A percentile compares a stretch with the other conserved stretches of the same genome.
Evolutionary conservation across 2,888 invertebrate genomes (phyloP).

Genomic region (Cheilosia urbana): DNA sequence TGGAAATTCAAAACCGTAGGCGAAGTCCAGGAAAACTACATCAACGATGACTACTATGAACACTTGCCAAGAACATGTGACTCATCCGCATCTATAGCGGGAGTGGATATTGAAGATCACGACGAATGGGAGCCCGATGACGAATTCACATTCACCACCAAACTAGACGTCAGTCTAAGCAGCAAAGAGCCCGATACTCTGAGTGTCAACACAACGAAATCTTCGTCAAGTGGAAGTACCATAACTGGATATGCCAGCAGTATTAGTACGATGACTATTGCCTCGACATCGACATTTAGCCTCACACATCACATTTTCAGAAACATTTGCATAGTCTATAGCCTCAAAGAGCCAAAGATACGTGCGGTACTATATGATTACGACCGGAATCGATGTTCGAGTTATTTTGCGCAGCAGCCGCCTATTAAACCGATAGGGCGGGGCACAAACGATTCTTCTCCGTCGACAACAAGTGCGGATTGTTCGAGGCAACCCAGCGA

Average conservation of each 20-base stretch:
- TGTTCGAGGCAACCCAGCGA: conserved; percentile 23
- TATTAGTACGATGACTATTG: conserved; percentile 80
- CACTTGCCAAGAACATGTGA: conserved; percentile 60
- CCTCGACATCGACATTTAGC: conserved; percentile 71
- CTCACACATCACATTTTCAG: conserved; percentile 79
- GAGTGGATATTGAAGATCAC: conserved; percentile 79
- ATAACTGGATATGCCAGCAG: conserved; percentile 80
- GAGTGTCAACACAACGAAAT: conserved; percentile 50
- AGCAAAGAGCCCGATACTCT: conserved; percentile 55
- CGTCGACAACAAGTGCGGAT: conserved; percentile 48
- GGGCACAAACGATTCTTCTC: conserved; percentile 68
- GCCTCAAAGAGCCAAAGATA: conserved; percentile 80
- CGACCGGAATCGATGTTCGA: conserved; percentile 79
- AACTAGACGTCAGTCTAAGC: conserved; percentile 42
- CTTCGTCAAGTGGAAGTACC: conserved; percentile 79
- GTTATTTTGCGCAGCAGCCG: conserved; percentile 78
- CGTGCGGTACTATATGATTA: conserved; percentile 83
- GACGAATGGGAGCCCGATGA: conserved; percentile 83
- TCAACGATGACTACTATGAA: conserved; percentile 63
- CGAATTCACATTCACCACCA: conserved; percentile 82
- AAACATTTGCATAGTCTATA: conserved; percentile 82
- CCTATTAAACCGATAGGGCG: conserved; percentile 50
- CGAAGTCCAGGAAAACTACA: conserved; percentile 78
- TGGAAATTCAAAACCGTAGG: conserved; percentile 83
- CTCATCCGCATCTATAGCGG: conserved; percentile 51